phyloP scores from a whole-genome alignment of 2,797 vertebrate species.

The Antennarius maculatus region DNA sequence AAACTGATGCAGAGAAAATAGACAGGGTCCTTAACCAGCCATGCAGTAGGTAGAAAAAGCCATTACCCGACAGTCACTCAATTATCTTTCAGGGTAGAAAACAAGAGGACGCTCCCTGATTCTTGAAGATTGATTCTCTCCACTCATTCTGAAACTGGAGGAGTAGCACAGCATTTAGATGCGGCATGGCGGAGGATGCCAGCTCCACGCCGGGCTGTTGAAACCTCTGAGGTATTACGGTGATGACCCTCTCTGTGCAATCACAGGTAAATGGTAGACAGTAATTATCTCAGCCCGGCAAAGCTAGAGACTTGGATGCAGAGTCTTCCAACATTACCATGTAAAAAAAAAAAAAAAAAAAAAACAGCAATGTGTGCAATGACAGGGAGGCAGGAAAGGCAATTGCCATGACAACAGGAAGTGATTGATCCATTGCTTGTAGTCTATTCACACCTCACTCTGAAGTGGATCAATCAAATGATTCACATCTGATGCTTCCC shows the following conservation, averaged over 20 bases:
- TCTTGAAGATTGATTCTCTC: not conserved
- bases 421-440: conserved; percentile 3
- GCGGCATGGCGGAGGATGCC: not conserved
- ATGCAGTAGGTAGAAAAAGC: not conserved
- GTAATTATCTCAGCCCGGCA: conserved; percentile 16
- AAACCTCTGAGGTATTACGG: conserved; percentile 4
- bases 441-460: conserved; percentile 9
- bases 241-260: conserved; percentile 5
- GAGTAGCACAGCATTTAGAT: not conserved
- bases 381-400: not conserved
- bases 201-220: conserved; percentile 8
- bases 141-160: not conserved
- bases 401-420: not conserved
- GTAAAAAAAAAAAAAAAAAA: not conserved
- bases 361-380: conserved; percentile 13
- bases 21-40: not conserved
- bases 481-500: not conserved
- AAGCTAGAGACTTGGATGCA: not conserved
- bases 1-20: not conserved
- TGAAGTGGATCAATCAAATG: conserved; percentile 4
- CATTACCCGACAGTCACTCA: conserved; percentile 2
- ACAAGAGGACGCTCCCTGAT: not conserved
- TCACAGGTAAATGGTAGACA: not conserved
- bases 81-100: conserved; percentile 4
- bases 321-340: not conserved